These are phyloP conservation scores for Xyliphius kryptos DNA, from an alignment of 2,113 vertebrate species.

Conservation along the genomic window DNA sequence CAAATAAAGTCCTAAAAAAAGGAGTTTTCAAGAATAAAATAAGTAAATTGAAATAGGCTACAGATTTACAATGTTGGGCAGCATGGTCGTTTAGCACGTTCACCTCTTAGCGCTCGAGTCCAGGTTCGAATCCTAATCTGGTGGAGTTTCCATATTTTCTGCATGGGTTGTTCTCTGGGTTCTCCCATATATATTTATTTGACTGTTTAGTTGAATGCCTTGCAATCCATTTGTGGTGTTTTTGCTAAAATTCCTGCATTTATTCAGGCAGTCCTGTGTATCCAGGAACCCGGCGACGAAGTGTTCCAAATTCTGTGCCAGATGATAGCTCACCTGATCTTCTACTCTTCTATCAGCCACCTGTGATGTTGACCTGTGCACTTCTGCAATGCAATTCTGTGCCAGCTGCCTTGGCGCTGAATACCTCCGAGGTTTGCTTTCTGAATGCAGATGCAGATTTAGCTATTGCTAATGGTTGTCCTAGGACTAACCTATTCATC, in stretches of 20 bases:
- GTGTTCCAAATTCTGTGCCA: slow-evolving; percentile 5
- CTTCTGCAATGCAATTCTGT: neutral
- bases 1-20: no score
- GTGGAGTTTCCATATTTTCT: no score
- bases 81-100: no score
- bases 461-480: neutral
- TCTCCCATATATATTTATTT: no score
- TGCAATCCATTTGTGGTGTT: neutral
- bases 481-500: neutral
- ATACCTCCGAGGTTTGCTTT: neutral
- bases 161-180: no score
- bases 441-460: neutral
- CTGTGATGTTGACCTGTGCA: neutral
- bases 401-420: neutral
- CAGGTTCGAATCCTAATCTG: no score
- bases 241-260: slow-evolving; percentile 16
- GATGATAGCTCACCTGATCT: neutral
- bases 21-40: no score
- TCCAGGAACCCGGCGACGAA: slow-evolving; percentile 6
- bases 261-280: neutral
- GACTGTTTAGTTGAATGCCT: no score
- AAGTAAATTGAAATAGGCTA: no score
- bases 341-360: neutral
- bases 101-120: no score
- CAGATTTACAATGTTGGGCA: no score